Base-by-base conservation (phyloP, 2,888 invertebrate genomes). In the Clepsis dumicolana region DNA sequence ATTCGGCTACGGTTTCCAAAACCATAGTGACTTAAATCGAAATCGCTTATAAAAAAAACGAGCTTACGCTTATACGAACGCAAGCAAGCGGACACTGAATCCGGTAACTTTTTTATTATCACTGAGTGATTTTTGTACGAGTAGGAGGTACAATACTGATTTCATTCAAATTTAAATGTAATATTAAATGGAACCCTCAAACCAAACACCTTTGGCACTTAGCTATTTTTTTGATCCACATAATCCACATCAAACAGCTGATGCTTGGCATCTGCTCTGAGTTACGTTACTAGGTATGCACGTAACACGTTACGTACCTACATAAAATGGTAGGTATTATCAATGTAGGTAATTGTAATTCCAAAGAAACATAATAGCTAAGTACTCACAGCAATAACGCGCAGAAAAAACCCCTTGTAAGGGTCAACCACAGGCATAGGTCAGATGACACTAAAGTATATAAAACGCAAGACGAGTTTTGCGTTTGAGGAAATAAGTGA, bases 221-320 rank as follows among this genome's bases (percentile, higher is more conserved):
- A 7, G 24, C 18, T 10, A 24, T 48, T 67, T 66, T 66, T 67
- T 66, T 56, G 32, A 62, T 62, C 62, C 27, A 38, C 24, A 24
- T 56, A 25, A 62, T 62, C 62, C 27, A 38, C 24, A 24, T 35
- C 35, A 38, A 67, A 63, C 67, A 67, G 67, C 62, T 63, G 67
- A 67, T 50, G 62, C 21, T 63, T 50, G 56, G 35, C 67, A 67
- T 67, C 67, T 67, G 67, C 56, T 54, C 29, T 18, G 27, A 62
- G 27, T 48, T 48, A 48, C 48, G 10, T 48, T 48, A 18, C 8
- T 44, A n/a, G 35, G 10, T 35, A 35, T 12, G 12, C 12, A 35
- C 3, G 12, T 12, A 38, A 41, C 8, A n/a, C n/a, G n/a, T n/a
- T n/a, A n/a, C n/a, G n/a, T n/a, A n/a, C n/a, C n/a, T n/a, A n/a